A percentile compares a stretch with the other conserved stretches of the same genome.
Conservation (phyloP, 2,797 vertebrate species). For the Dryobates pubescens region DNA sequence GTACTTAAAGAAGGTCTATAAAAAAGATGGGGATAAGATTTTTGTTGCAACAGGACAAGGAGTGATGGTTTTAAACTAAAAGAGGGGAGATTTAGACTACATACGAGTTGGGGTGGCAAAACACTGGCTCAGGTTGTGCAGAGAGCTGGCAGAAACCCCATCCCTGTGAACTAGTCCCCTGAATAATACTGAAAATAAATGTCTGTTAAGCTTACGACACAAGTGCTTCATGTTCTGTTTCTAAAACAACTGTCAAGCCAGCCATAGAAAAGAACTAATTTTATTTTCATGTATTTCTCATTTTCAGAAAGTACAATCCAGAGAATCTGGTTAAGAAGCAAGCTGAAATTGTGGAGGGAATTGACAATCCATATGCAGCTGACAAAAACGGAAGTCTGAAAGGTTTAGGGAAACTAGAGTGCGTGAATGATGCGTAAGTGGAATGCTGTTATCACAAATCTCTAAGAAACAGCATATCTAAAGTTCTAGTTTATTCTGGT, state of each 20-base stretch:
- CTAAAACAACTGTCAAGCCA: not conserved
- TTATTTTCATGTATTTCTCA: not conserved
- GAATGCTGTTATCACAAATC: not conserved
- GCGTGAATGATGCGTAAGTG: not conserved
- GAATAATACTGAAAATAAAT: not conserved
- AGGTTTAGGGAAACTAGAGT: not conserved
- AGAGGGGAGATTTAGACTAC: no score
- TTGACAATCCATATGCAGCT: not conserved
- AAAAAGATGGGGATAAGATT: no score
- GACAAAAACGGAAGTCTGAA: not conserved
- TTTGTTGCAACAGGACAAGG: no score
- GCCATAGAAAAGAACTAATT: not conserved
- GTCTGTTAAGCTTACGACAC: not conserved
- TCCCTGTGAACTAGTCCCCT: not conserved
- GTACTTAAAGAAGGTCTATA: no score
- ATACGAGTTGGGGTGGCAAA: no score
- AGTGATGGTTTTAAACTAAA: no score
- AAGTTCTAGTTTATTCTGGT: not conserved
- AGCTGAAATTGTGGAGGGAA: not conserved
- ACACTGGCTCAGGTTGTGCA: no score
- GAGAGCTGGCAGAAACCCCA: no score
- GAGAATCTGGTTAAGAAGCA: not conserved
- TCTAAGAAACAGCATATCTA: fast-evolving
- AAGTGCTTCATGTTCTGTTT: not conserved
- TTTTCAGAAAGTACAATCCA: slow-evolving; percentile 12